phyloP scores from a whole-genome alignment of 2,113 vertebrate genomes.

The Crotalus tigris region DNA sequence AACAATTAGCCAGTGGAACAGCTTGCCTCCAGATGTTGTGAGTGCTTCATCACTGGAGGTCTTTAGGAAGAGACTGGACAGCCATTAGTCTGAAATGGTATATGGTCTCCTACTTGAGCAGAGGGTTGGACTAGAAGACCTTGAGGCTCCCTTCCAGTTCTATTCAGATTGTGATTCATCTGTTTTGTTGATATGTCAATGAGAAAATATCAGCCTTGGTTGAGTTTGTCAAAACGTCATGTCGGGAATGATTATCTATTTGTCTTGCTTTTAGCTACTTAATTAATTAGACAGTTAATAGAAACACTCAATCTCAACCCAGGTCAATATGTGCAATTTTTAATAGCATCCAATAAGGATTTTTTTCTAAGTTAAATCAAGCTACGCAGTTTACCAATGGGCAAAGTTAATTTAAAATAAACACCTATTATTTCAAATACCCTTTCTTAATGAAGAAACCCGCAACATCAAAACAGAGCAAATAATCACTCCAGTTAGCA shows the following conservation, averaged over 20 bases:
- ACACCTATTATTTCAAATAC: neutral
- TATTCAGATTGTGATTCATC: neutral
- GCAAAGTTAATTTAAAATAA: neutral
- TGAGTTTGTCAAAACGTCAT: neutral
- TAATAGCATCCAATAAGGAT: neutral
- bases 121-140: neutral
- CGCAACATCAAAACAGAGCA: neutral
- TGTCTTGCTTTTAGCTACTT: neutral
- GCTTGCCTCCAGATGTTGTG: neutral
- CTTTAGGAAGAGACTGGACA: neutral
- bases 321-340: neutral
- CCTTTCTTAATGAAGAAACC: neutral
- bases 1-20: neutral
- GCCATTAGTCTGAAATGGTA: neutral
- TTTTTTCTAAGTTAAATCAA: neutral
- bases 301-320: neutral
- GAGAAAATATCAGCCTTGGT: neutral
- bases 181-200: neutral
- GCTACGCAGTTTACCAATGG: neutral
- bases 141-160: neutral
- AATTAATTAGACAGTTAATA: neutral
- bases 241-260: neutral
- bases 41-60: neutral
- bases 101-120: neutral
- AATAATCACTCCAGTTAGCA: neutral